Base-by-base conservation (phyloP, 1,140 invertebrate species). In the Spodoptera litura region DNA sequence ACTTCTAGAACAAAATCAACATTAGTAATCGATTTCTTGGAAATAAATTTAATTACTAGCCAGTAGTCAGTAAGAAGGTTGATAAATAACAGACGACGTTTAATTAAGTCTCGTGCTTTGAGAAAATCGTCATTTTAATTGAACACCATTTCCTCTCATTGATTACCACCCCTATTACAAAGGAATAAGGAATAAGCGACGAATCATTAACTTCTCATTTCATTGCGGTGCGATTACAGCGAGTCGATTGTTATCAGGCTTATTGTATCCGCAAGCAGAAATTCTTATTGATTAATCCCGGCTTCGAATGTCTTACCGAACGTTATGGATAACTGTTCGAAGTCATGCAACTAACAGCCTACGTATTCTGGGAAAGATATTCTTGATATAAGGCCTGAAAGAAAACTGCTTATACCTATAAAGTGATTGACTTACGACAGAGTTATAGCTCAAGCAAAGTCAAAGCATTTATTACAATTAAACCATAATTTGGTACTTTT, bases 201-300 rank as follows among this genome's bases (percentile, higher is more conserved):
- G 83, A 87, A 85, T 85, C 87, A 89, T 89, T 88, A 88, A 83
- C 82, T 85, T 83, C 75, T 89, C 83, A 81, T 86, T 88, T 87
- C 83, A 82, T 83, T 74, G 81, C 83, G 74, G 78, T 77, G 70
- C 80, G 78, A 81, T 83, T 80, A 83, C 79, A 52, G 82, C 82
- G 81, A 81, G 79, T 62, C 82, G 78, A 88, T 86, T 80, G 87
- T 87, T 81, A 85, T 86, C 80, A 70, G 73, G 25, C 72, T 77
- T 87, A 85, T 83, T 64, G 76, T 61, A 79, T 64, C 56, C 73
- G 70, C 53, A 52, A 81, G 70, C 64, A 56, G 59, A 68, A 72
- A 81, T 79, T 81, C 61, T 81, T 77, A 71, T 70, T 74, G 70
- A 74, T n/a, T 77, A 79, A n/a, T 1, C 15, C 61, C 4, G 27